Base-by-base conservation (phyloP, 1,140 invertebrate genomes). In the Cryptotermes secundus region DNA sequence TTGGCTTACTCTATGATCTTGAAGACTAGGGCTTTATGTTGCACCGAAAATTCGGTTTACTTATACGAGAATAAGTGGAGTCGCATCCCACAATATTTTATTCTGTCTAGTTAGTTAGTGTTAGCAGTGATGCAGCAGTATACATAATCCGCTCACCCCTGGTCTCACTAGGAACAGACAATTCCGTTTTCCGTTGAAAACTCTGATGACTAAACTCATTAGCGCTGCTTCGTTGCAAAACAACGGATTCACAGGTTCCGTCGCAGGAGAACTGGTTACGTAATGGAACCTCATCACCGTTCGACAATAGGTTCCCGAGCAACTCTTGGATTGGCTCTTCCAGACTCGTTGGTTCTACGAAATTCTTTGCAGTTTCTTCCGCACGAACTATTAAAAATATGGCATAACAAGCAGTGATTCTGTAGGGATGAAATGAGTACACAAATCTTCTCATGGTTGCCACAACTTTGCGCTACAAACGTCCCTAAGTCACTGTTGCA, bases 321-420 rank as follows among this genome's bases (percentile, higher is more conserved):
- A n/a, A 26, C 26, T 72, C 59, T n/a, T 72, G 26, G 26, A 31
- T 72, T 2, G 59, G 26, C 9, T 4, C 26, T 12, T 31, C 26
- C 3, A 72, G 7, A 1, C 2, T 16, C 9, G 45, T 49, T 49
- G 3, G 16, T 22, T 1, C 14, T 22, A 19, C 1, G 22, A 19
- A 49, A 49, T 31, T n/a, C n/a, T 65, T n/a, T 9, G 31, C 59
- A 31, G 1, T 31, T 31, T 16, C 59, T 10, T 72, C 59, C 2
- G 59, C 59, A 31, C 59, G 59, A 26, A 72, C 59, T 42, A 45
- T 42, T 31, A 72, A 42, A 4, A 83, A 35, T 34, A 83, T 79
- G 34, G 83, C 26, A 59, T 59, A 83, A 36, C 59, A 83, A 26
- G 59, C 83, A 26, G 79, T 79, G 24, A 83, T 12, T n/a, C 83